phyloP scores from a whole-genome alignment of 2,113 vertebrate genomes.

The Riparia riparia region DNA sequence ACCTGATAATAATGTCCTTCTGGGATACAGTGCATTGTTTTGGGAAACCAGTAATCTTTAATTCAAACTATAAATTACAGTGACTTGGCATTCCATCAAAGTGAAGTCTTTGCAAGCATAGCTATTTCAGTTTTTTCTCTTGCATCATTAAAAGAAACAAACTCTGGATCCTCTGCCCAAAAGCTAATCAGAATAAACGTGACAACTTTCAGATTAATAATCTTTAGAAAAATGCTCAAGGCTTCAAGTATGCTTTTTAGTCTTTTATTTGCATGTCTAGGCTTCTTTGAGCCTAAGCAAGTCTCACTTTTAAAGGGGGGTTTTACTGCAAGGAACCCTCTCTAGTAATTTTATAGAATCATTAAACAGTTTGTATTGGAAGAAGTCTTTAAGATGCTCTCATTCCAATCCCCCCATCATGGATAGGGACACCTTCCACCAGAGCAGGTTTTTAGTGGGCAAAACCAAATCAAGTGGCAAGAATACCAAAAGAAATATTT shows the following conservation, averaged over 20 bases:
- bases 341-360: not conserved
- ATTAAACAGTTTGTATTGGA: not conserved
- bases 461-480: not conserved
- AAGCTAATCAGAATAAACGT: not conserved
- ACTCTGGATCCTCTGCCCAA: not conserved
- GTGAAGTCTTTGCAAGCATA: not conserved
- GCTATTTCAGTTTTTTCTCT: slow-evolving; percentile 14
- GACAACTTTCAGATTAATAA: not conserved
- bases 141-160: slow-evolving; percentile 12
- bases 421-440: not conserved
- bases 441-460: not conserved
- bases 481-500: not conserved
- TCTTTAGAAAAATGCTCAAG: not conserved
- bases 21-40: slow-evolving; percentile 13
- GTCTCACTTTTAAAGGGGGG: not conserved
- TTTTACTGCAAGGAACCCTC: not conserved
- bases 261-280: not conserved
- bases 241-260: not conserved
- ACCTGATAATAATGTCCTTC: not conserved
- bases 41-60: slow-evolving; percentile 40
- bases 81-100: slow-evolving; percentile 49
- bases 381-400: not conserved
- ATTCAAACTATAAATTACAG: slow-evolving; percentile 42
- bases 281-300: not conserved
- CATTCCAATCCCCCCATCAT: rapidly evolving